Conservation (phyloP, 2,888 invertebrate genomes). For the Hoplodrina ambigua region DNA sequence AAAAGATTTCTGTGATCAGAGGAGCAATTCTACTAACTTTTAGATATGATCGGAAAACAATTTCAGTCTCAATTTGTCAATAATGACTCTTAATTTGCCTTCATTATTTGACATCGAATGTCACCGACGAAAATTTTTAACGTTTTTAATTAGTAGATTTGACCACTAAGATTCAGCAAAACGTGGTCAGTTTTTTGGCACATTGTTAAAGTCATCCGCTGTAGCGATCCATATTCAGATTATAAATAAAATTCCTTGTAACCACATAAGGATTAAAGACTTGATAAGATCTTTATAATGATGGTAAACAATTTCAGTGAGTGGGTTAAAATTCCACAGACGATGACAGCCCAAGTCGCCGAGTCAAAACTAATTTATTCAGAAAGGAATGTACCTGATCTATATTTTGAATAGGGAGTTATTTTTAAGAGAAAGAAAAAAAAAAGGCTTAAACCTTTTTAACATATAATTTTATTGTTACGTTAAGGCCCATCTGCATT, state of each 20-base stretch:
- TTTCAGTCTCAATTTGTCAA: too few species aligned
- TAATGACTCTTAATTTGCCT: too few species aligned
- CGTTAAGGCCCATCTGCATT: too few species aligned
- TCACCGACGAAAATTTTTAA: too few species aligned
- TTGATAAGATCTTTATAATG: slow-evolving; percentile 34
- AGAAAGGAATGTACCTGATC: background rate
- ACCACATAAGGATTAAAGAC: slow-evolving; percentile 9
- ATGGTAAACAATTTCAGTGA: slow-evolving; percentile 18
- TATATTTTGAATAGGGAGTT: background rate
- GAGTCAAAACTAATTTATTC: background rate
- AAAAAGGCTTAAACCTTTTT: background rate
- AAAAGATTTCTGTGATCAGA: too few species aligned
- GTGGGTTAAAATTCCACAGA: slow-evolving; percentile 11
- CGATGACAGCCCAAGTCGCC: slow-evolving; percentile 8
- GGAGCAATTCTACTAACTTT: too few species aligned
- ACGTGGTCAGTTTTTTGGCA: background rate
- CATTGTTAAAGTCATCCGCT: slow-evolving; percentile 12
- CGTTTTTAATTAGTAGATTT: too few species aligned
- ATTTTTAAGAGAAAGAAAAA: background rate
- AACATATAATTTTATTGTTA: background rate
- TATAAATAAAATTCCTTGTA: slow-evolving; percentile 26
- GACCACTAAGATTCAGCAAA: too few species aligned
- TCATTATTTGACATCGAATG: too few species aligned
- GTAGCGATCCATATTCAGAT: background rate
- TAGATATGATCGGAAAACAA: too few species aligned